Percentiles rank a stretch among this genome's conserved stretches.
These are phyloP conservation scores for Channa striata DNA, from an alignment of 2,797 vertebrate genomes.

Conservation along the genomic window DNA sequence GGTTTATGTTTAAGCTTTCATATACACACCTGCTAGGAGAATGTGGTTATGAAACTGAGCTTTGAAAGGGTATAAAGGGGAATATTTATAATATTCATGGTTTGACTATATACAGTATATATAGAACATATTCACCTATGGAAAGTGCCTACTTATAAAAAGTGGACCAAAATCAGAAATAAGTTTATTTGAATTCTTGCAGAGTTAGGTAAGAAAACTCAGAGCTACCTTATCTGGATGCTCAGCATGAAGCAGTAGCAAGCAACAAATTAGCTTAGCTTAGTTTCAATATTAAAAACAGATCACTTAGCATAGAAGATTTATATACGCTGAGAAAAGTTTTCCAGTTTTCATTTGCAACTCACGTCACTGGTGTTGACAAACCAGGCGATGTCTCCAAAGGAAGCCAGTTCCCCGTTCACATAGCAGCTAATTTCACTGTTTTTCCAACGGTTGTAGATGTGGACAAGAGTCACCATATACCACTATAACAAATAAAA, in stretches of 20 bases:
- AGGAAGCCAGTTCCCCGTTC: constrained; percentile 96
- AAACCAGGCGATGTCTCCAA: constrained; percentile 97
- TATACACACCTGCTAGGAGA: constrained; percentile 2
- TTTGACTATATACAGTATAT: background rate
- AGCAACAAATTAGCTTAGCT: too few relatives aligned
- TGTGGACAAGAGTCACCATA: constrained; percentile 96
- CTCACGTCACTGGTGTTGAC: constrained; percentile 98
- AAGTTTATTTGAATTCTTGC: too few relatives aligned
- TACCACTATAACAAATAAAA: constrained; percentile 92
- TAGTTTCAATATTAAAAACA: too few relatives aligned
- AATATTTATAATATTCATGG: background rate
- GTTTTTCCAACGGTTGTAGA: constrained; percentile 99
- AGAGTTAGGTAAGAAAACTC: too few relatives aligned
- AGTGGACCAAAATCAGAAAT: too few relatives aligned
- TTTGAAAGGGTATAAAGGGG: background rate
- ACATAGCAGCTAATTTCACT: constrained; percentile 97
- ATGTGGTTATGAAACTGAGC: constrained; percentile 27
- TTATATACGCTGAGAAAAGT: background rate
- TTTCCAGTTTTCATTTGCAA: constrained; percentile 37
- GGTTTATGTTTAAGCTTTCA: constrained; percentile 2
- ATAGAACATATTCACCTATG: background rate
- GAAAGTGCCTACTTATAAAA: background rate
- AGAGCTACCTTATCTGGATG: too few relatives aligned
- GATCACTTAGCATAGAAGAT: too few relatives aligned
- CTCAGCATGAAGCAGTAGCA: too few relatives aligned